These are phyloP conservation scores for Smutsia temminckii DNA, from an alignment of 2,797 vertebrate species.

Conservation along the genomic window DNA sequence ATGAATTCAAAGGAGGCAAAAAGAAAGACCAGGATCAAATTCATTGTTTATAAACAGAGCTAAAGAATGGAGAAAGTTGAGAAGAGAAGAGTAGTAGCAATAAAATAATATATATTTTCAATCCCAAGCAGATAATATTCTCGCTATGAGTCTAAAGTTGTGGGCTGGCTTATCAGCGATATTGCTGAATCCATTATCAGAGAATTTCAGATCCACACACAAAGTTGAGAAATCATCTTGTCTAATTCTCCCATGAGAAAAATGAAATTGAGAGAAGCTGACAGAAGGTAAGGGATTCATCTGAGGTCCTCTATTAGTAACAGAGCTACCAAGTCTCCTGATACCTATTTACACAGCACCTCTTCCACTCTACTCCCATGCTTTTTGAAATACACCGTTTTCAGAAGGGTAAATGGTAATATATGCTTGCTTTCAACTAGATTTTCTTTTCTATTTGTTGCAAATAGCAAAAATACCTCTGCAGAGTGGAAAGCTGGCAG, in stretches of 20 bases:
- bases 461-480: background rate
- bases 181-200: background rate
- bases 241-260: background rate
- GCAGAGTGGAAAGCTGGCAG: background rate
- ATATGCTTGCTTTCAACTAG: background rate
- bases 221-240: background rate
- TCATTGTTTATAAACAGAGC: background rate
- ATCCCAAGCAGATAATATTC: background rate
- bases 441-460: background rate
- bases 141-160: background rate
- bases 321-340: background rate
- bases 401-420: background rate
- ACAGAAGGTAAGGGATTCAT: background rate
- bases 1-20: background rate
- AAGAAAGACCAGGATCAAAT: background rate
- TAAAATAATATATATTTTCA: background rate
- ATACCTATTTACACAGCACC: accelerated
- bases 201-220: background rate
- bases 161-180: background rate
- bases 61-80: background rate
- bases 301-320: background rate
- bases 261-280: background rate
- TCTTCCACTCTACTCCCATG: background rate
- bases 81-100: background rate
- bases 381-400: background rate